Evolutionary conservation across 2,797 vertebrate species (phyloP).

Genomic region (Trachurus trachurus): DNA sequence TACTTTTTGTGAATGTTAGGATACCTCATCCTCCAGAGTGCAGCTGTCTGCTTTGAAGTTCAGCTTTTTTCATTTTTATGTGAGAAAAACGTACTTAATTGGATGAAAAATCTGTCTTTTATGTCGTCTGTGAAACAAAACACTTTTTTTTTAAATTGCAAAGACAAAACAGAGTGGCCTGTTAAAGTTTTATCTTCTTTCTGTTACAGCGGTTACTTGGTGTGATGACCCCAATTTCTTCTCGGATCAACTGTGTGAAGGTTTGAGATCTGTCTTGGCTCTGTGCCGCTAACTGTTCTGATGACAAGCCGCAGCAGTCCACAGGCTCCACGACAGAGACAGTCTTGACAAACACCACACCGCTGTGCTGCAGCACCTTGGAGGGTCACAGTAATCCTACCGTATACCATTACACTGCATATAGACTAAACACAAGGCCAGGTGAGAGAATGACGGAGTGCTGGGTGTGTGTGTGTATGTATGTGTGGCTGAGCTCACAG

Average conservation of each 20-base stretch:
- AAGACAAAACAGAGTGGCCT: slow-evolving; percentile 3
- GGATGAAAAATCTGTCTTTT: slow-evolving; percentile 13
- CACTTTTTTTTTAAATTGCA: slow-evolving; percentile 8
- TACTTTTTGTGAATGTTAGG: slow-evolving; percentile 11
- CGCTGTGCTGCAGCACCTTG: slow-evolving; percentile 65
- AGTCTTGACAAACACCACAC: slow-evolving; percentile 77
- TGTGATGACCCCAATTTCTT: slow-evolving; percentile 40
- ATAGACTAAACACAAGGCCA: slow-evolving; percentile 85
- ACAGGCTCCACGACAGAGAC: slow-evolving; percentile 66
- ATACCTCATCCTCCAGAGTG: slow-evolving; percentile 16
- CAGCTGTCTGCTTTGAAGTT: slow-evolving; percentile 19
- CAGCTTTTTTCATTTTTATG: background rate
- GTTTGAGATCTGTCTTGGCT: slow-evolving; percentile 63
- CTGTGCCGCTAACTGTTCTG: slow-evolving; percentile 51
- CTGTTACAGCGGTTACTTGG: slow-evolving; percentile 27
- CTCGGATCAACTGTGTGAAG: slow-evolving; percentile 58
- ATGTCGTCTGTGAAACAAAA: slow-evolving; percentile 2
- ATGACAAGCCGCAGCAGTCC: slow-evolving; percentile 68
- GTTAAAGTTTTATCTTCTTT: slow-evolving; percentile 2
- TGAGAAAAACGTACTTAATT: slow-evolving; percentile 29
- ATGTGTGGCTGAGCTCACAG: slow-evolving; percentile 2
- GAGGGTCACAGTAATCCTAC: slow-evolving; percentile 75
- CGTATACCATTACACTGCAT: slow-evolving; percentile 80
- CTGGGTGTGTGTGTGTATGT: slow-evolving; percentile 13
- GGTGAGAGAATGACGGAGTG: slow-evolving; percentile 81